Evolutionary conservation across 2,113 vertebrate species (phyloP).

Genomic region (Protomyctophum bolini): DNA sequence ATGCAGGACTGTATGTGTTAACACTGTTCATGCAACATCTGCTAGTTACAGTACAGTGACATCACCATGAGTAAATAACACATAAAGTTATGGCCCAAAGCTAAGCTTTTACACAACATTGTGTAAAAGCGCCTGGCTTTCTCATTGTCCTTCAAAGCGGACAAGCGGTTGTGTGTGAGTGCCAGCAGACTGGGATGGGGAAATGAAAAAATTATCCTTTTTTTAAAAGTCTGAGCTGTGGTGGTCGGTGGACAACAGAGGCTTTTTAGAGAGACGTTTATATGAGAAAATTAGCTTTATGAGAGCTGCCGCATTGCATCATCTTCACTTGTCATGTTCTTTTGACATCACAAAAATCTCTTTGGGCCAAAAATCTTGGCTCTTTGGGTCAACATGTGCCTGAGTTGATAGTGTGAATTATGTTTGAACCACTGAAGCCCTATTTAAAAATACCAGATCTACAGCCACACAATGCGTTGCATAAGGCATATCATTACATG

Average conservation of each 20-base stretch:
- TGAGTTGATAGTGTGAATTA: slow-evolving; percentile 29
- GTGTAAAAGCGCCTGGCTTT: not conserved
- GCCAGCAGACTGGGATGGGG: not conserved
- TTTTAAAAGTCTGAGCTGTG: not conserved
- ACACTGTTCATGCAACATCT: no score
- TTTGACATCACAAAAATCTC: no score
- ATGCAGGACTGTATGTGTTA: no score
- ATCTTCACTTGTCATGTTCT: no score
- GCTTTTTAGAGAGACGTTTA: not conserved
- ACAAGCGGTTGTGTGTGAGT: not conserved
- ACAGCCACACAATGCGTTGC: not conserved
- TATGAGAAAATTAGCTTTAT: no score
- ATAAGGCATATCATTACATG: no score
- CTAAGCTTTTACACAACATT: not conserved
- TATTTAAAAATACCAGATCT: not conserved
- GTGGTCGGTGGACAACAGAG: not conserved
- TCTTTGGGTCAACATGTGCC: slow-evolving; percentile 21
- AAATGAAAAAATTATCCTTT: slow-evolving; percentile 9
- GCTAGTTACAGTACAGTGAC: no score
- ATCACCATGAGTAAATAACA: no score
- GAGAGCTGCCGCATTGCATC: not conserved
- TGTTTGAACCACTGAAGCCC: slow-evolving; percentile 58
- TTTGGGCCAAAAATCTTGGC: not conserved
- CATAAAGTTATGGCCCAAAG: no score
- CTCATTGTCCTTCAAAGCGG: not conserved